Evolutionary conservation across 2,113 vertebrate species (phyloP), one percentile per base, ranked within the genome.

Genomic region (Pollimyrus isidori): DNA sequence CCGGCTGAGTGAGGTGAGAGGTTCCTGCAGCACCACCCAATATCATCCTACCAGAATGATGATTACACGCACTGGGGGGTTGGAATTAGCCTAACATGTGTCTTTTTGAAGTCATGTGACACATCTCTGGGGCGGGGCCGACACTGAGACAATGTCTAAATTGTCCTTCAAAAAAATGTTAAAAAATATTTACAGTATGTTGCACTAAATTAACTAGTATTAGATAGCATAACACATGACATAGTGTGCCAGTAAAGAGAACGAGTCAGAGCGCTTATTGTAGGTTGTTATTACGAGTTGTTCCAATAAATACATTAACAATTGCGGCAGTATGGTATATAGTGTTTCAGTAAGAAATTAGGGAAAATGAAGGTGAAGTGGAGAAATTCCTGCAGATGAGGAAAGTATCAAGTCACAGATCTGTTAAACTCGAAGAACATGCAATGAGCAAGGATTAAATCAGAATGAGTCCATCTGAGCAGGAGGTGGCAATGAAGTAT

Each of bases 31-130:
- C 5, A 17, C 48, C 85, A 35, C 85, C 49, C 85, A 39, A 30
- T 84, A 45, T 84, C 49, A 11, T 49, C 39, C 85, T 52, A 35
- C 26, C 45, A 23, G 26, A 26, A 46, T 52, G 3, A 86, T 52
- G 46, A 35, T 87, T 53, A 87, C 49, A 53, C 85, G 56, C 30
- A 35, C 85, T 86, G 30, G 3, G 23, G 45, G 45, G 45, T 23
- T 50, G 83, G 83, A 86, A 49, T 86, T 50, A 86, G 83, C 82
- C 82, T 49, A 49, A 85, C 46, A 85, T 85, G 85, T 35, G 46
- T 86, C 85, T 53, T 86, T 30, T 49, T 53, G 49, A 50, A 53
- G 85, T 86, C 85, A 86, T 35, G 85, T 52, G 85, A 52, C 49
- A 46, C 49, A 46, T 52, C 48, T 26, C n/a, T 52, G 21, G 85